Evolutionary conservation across 1,140 invertebrate species (phyloP), one percentile per base, ranked within the genome.

Genomic region (Conus ventricosus): DNA sequence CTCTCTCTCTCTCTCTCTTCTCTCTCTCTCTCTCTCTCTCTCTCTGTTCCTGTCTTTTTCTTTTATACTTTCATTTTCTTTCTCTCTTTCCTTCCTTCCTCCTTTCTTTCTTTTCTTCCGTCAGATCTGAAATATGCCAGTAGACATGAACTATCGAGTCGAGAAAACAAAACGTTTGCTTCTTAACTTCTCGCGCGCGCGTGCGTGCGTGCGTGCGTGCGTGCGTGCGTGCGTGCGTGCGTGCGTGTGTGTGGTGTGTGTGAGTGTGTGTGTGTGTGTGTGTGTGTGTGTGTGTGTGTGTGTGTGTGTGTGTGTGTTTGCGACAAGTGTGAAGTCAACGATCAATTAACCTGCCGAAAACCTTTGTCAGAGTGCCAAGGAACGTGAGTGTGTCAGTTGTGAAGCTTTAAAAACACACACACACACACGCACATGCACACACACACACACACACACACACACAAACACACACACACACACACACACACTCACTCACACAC

Each of bases 401-500:
- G 39, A 3, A 39, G 39, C 3, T 39, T 39, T 39, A 39, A 39
- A 39, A 0, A 60, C 8, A 60, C 57, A 60, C 0, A 7, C 76
- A 78, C 25, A 17, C 25, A 39, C 25, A 11, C 76, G 51, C 76
- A 78, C 27, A 78, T 6, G 51, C n/a, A 78, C n/a, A 75, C 67
- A 75, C 67, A 75, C 67, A 75, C 67, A 75, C 67, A 75, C 20
- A 75, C 13, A 75, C 1, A 75, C 17, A 75, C 67, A 75, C 67
- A 4, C 67, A 20, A 4, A 15, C 13, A 20, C 67, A 75, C 67
- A 23, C 67, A 75, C 67, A 75, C 76, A 78, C 76, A 39, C 76
- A 39, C 76, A 78, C 76, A 78, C 76, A 78, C 76, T 51, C 76
- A 78, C 25, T 3, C 7, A 78, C n/a, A 78, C 76, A 78, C 76